Base-by-base conservation (phyloP, 2,888 invertebrate genomes). In the Ennomos quercinarius region DNA sequence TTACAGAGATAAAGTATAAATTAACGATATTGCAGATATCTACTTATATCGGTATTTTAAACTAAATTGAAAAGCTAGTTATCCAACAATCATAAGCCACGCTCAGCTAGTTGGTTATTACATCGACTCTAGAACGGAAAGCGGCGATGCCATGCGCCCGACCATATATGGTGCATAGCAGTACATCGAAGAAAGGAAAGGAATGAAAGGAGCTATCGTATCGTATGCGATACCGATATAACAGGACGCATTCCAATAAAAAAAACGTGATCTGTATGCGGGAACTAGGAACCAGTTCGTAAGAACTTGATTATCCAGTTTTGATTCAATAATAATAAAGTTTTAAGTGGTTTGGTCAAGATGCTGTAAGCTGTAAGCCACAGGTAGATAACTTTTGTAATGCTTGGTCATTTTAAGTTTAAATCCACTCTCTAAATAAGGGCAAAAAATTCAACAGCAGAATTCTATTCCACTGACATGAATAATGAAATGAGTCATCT, bases 151-250 rank as follows among this genome's bases (percentile, higher is more conserved):
- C 74, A 76, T 78, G 77, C 73, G 72, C 71, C 70, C 73, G 67
- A 66, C 85, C 84, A 72, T 86, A 80, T 84, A 77, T 78, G 80
- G 85, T 74, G 64, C 69, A 74, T 72, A 76, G 73, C 73, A 63
- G 77, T 76, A 74, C 61, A 61, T 67, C 11, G 10, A 52, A 17
- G 17, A 17, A 17, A 46, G 34, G 49, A 10, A 76, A 77, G 77
- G 49, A 10, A 76, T 77, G 77, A 78, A 82, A 81, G 78, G 78
- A 76, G 75, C 67, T 57, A 45, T 60, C 61, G 56, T 39, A 57
- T 54, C 63, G 70, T 73, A 73, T 70, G 59, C 65, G 53, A 35
- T 35, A 27, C 1, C 45, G 35, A 9, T 45, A 35, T 68, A 71
- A 72, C 74, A 77, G 80, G 78, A 82, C 74, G 71, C 77, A 71